Conservation (phyloP, 2,113 vertebrate genomes). For the Jacana jacana region DNA sequence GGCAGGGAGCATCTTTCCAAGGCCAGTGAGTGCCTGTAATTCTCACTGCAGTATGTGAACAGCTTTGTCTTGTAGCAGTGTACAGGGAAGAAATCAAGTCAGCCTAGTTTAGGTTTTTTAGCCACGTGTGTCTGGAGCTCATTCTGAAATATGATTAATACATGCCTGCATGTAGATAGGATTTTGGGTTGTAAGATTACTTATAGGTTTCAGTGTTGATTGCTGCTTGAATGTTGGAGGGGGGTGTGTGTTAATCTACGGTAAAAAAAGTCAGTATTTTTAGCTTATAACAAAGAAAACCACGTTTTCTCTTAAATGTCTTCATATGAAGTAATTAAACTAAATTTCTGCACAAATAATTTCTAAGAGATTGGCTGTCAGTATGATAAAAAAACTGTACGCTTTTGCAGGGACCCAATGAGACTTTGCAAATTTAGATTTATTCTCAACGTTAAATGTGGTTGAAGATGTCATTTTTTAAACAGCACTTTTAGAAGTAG, state of each 20-base stretch:
- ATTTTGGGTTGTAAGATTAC: constrained; percentile 45
- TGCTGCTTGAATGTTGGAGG: neutral
- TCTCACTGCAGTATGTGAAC: neutral
- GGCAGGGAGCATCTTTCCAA: neutral
- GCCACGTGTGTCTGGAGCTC: accelerated
- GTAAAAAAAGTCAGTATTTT: constrained; percentile 66
- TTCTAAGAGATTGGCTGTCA: constrained; percentile 73
- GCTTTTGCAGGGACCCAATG: constrained; percentile 57
- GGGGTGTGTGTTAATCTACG: constrained; percentile 9
- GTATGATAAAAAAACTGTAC: neutral
- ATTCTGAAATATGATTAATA: neutral
- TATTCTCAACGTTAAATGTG: constrained; percentile 64
- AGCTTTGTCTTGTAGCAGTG: neutral
- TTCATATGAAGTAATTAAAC: constrained; percentile 70
- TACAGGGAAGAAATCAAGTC: neutral
- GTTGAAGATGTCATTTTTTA: constrained; percentile 78
- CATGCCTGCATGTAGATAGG: neutral
- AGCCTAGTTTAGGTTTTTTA: neutral
- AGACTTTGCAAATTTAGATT: constrained; percentile 72
- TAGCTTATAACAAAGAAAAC: constrained; percentile 55
- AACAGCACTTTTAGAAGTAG: constrained; percentile 76
- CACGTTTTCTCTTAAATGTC: constrained; percentile 62
- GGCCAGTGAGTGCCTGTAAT: neutral
- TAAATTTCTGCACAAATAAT: constrained; percentile 70
- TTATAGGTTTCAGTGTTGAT: constrained; percentile 68